These are phyloP conservation scores for Chrysaora quinquecirrha DNA, from an alignment of 30 jellyfish, hydroid and myxozoan species.

Conservation along the genomic window DNA sequence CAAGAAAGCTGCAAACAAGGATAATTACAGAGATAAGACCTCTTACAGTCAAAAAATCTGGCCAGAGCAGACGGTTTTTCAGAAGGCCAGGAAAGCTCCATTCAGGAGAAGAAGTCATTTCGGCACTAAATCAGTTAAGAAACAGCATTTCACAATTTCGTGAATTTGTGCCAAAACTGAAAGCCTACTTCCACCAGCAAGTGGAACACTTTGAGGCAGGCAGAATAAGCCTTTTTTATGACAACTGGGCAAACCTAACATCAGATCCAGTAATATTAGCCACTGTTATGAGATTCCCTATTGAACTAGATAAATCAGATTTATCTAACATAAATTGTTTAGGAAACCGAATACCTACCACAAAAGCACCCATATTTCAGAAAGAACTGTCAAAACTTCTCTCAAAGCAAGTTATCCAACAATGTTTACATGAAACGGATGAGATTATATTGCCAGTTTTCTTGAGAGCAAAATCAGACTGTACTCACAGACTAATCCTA, in stretches of 20 bases:
- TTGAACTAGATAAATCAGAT: neutral
- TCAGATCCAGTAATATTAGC: conserved; percentile 18
- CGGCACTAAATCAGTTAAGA: conserved; percentile 16
- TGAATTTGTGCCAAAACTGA: neutral
- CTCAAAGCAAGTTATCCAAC: conserved; percentile 11
- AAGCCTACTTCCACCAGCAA: conserved; percentile 1
- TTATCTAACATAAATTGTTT: neutral
- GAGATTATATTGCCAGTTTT: conserved; percentile 47
- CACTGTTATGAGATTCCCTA: neutral
- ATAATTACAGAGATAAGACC: neutral
- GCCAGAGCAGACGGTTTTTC: conserved; percentile 10
- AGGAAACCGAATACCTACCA: neutral
- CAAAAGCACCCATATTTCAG: neutral
- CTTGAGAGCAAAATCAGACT: conserved; percentile 19
- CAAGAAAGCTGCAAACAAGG: neutral
- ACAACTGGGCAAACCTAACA: conserved; percentile 21
- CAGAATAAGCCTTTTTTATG: neutral
- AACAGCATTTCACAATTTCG: neutral
- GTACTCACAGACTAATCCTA: conserved; percentile 16
- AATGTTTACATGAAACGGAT: conserved; percentile 14
- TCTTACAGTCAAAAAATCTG: neutral
- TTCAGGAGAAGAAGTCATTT: conserved; percentile 18
- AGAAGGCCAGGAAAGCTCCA: conserved; percentile 51
- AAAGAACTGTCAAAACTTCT: conserved; percentile 7
- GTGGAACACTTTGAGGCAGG: conserved; percentile 38